A percentile compares a stretch with the other conserved stretches of the same genome.
phyloP scores from a whole-genome alignment of 2,113 vertebrate genomes.

The Cyprinodon variegatus region DNA sequence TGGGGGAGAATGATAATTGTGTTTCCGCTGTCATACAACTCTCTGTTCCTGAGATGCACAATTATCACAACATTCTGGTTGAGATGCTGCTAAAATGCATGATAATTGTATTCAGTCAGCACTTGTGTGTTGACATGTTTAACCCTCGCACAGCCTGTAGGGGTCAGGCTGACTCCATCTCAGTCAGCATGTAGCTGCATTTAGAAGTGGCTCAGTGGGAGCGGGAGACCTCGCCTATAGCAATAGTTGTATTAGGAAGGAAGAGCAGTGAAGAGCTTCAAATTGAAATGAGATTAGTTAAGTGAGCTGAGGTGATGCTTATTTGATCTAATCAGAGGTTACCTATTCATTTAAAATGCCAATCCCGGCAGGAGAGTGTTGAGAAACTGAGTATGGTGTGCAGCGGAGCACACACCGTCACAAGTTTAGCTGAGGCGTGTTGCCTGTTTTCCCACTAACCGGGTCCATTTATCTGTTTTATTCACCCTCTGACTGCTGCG shows the following conservation, averaged over 20 bases:
- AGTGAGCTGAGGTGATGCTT: background rate
- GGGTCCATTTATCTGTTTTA: background rate
- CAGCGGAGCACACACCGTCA: slow-evolving; percentile 9
- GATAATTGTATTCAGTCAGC: background rate
- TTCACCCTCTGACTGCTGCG: background rate
- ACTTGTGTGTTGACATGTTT: slow-evolving; percentile 4
- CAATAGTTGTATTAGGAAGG: slow-evolving; percentile 22
- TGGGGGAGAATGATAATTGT: slow-evolving; percentile 5
- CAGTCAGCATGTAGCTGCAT: slow-evolving; percentile 12
- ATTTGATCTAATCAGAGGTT: slow-evolving; percentile 5
- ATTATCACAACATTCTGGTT: slow-evolving; percentile 2
- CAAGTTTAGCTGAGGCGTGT: background rate
- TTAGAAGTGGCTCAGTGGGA: slow-evolving; percentile 4
- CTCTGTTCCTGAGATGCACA: background rate
- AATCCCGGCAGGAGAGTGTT: background rate
- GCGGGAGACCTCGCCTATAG: slow-evolving; percentile 29
- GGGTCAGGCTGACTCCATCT: slow-evolving; percentile 64
- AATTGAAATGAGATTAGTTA: slow-evolving; percentile 41
- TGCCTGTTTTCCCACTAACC: background rate
- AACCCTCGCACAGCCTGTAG: slow-evolving; percentile 58
- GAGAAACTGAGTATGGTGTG: slow-evolving; percentile 1
- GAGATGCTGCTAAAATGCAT: slow-evolving; percentile 9
- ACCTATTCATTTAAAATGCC: slow-evolving; percentile 22
- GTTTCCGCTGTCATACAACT: slow-evolving; percentile 3
- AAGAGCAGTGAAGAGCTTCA: slow-evolving; percentile 15